Conservation (phyloP, 2,888 invertebrate species). For the Nymphalis c-album region DNA sequence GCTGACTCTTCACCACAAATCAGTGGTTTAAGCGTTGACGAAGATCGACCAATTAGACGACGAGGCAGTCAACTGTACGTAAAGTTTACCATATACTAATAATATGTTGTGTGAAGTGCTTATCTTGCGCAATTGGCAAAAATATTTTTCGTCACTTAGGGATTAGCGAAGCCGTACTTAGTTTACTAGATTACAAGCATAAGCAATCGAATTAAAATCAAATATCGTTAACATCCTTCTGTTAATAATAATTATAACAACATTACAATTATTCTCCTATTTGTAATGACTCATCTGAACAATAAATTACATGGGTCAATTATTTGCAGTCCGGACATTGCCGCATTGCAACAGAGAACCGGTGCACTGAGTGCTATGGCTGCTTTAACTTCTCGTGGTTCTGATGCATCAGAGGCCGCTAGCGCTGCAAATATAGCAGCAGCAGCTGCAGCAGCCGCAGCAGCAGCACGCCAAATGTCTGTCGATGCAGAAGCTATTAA, state of each 20-base stretch:
- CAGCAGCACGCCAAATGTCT: slow-evolving; percentile 89
- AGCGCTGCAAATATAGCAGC: slow-evolving; percentile 60
- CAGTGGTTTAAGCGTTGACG: slow-evolving; percentile 84
- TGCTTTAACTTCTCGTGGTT: slow-evolving; percentile 61
- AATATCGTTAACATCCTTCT: too few species aligned
- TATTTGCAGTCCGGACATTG: slow-evolving; percentile 86
- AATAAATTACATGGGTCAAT: neutral
- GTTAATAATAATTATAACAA: too few species aligned
- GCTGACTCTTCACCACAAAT: slow-evolving; percentile 80
- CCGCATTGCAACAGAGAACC: slow-evolving; percentile 83
- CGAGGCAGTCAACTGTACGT: slow-evolving; percentile 93
- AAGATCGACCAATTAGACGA: slow-evolving; percentile 87
- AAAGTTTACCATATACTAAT: slow-evolving; percentile 4
- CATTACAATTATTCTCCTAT: neutral
- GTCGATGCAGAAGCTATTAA: slow-evolving; percentile 95
- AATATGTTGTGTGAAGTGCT: too few species aligned
- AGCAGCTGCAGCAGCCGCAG: slow-evolving; percentile 80
- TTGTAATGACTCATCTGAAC: neutral
- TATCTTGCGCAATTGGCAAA: too few species aligned
- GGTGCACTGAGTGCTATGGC: slow-evolving; percentile 77
- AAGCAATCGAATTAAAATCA: too few species aligned
- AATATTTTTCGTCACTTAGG: too few species aligned
- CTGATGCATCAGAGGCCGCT: slow-evolving; percentile 61
- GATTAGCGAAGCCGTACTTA: too few species aligned
- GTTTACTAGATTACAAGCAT: too few species aligned